Conservation (phyloP, 2,113 vertebrate genomes). For the Gnathonemus longibarbis region DNA sequence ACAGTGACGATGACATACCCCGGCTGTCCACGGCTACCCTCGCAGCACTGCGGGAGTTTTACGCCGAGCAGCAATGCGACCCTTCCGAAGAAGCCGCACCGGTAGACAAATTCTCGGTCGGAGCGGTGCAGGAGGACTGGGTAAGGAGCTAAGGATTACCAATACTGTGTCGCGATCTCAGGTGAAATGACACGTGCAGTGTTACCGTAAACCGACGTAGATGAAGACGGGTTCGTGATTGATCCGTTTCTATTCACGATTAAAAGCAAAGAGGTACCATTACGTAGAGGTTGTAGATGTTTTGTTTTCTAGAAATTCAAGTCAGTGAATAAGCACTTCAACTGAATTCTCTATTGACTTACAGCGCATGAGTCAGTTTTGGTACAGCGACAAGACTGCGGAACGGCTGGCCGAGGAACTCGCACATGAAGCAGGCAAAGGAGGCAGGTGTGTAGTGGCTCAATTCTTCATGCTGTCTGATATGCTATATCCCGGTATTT, state of each 20-base stretch:
- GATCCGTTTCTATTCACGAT: not conserved
- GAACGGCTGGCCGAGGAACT: constrained; percentile 68
- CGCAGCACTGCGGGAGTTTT: constrained; percentile 86
- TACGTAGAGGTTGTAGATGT: not conserved
- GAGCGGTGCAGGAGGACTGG: constrained; percentile 85
- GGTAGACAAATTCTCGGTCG: constrained; percentile 61
- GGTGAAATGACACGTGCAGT: not conserved
- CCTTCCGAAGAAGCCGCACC: constrained; percentile 20
- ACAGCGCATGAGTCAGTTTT: constrained; percentile 93
- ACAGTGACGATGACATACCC: constrained; percentile 70
- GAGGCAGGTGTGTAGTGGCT: constrained; percentile 68
- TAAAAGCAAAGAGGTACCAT: not conserved
- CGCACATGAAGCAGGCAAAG: constrained; percentile 65
- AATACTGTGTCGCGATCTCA: not conserved
- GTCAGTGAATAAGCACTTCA: not conserved
- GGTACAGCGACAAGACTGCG: constrained; percentile 86
- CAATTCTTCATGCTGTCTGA: not conserved
- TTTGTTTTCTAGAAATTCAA: not conserved
- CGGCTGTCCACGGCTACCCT: constrained; percentile 73
- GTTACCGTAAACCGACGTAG: not conserved
- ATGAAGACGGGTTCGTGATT: not conserved
- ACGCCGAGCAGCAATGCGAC: constrained; percentile 60
- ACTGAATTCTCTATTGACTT: constrained; percentile 14
- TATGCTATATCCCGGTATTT: not conserved
- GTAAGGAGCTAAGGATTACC: constrained; percentile 52